Evolutionary conservation across 2,113 vertebrate genomes (phyloP).

Genomic region (Rhabdornis inornatus): DNA sequence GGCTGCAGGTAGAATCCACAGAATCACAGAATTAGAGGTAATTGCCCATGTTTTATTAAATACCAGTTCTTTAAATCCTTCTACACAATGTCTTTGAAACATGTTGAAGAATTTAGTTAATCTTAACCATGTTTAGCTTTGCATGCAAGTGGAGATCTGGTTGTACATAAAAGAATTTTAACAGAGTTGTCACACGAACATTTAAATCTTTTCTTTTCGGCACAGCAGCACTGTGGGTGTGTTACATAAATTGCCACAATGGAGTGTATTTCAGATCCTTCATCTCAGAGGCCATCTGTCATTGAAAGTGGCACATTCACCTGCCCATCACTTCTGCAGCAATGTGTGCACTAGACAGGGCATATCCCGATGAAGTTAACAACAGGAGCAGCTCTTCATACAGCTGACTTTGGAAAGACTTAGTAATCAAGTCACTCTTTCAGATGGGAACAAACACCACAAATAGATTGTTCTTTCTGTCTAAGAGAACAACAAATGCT

Average conservation of each 20-base stretch:
- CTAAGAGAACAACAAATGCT: background rate
- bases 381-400: background rate
- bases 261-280: background rate
- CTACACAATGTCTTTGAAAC: background rate
- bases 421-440: slow-evolving; percentile 6
- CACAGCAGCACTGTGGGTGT: background rate
- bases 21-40: background rate
- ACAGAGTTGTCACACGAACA: background rate
- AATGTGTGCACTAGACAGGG: background rate
- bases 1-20: background rate
- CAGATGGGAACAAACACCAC: background rate
- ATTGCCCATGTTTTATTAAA: background rate
- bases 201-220: background rate
- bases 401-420: slow-evolving; percentile 14
- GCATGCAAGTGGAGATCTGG: background rate
- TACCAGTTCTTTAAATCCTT: background rate
- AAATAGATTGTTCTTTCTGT: background rate
- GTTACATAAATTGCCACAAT: slow-evolving; percentile 44
- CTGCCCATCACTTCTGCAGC: background rate
- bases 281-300: slow-evolving; percentile 26
- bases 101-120: background rate
- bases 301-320: background rate
- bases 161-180: background rate
- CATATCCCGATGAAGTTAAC: background rate
- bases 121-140: background rate